Evolutionary conservation across 2,113 vertebrate species (phyloP), one percentile per base, ranked within the genome.

Genomic region (Drymodes brunneopygia): DNA sequence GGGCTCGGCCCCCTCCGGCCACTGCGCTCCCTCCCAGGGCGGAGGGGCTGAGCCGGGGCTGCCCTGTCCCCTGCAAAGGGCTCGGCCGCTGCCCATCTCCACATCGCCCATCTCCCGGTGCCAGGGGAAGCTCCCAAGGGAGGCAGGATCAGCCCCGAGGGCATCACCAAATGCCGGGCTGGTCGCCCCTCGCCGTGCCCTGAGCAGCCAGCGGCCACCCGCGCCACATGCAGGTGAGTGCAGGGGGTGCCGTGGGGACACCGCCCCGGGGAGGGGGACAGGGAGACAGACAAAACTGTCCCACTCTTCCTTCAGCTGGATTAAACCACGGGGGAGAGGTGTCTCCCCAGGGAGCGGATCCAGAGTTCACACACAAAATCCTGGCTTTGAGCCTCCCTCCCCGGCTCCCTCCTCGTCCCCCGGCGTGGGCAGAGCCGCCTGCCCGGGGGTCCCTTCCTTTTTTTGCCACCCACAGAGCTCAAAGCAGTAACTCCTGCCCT

Each of bases 361-460:
- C 48, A 3, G 45, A n/a, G 33, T 23, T 71, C 47, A 23, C 4
- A 1, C 11, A 2, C 1, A 2, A 33, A 42, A 21, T 25, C 12
- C 24, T 13, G 28, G 50, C 82, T 79, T 9, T 18, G 14, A 66
- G 19, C 33, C 0, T 0, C 5, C 0, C 50, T 51, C 53, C 25
- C 62, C 0, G 0, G 61, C 62, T 36, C n/a, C 36, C 1, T 54
- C 54, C 69, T 64, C 0, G 0, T 27, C 22, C 29, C 91, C 38
- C 3, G 3, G 71, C 3, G 0, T 0, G 50, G 42, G 54, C 91
- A 91, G 51, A 71, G 77, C 47, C 0, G 0, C 0, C 2, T 78
- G 54, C 77, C 38, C 2, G 1, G 5, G 86, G 70, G 82, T 81
- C 64, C 51, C 67, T 85, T 85, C 25, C 36, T 33, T 89, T 33